Base-by-base conservation (phyloP, 2,888 invertebrate species). In the Hipparchia semele region DNA sequence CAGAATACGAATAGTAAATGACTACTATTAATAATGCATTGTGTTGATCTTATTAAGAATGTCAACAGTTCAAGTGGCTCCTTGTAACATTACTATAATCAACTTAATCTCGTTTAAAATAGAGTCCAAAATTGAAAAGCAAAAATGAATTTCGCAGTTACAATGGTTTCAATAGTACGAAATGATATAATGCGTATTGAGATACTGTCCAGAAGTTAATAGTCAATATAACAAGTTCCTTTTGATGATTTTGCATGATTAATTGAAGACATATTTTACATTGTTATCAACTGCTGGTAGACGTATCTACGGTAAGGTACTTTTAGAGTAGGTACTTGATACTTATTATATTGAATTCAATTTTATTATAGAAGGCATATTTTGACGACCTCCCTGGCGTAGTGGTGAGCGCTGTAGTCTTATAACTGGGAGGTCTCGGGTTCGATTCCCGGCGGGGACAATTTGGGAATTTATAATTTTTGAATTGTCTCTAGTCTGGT, bases 201-300 rank as follows among this genome's bases (percentile, higher is more conserved):
- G 87, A 88, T 87, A 87, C 80, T 84, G 86, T 84, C 82, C 80
- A 77, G 71, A 65, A 84, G 83, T 83, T 85, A 86, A 88, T 87
- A 81, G 79, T 84, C 79, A 82, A 81, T 79, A 77, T 87, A 87
- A 87, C 83, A 80, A 86, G 83, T 82, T 83, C 77, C 80, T 81
- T 82, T 82, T 81, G 74, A 77, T 76, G 68, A 53, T 70, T 67
- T 58, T 33, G 33, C 66, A 45, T 82, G 82, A 84, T 84, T 76
- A 81, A 85, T 84, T 74, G 75, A 46, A 66, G 73, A 66, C 81
- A 82, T 83, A 83, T 83, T 82, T 83, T 77, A 76, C 76, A 45
- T 60, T 60, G 60, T 65, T 71, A 71, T 71, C 60, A 56, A 56
- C 13, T 56, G 46, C 12, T 56, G 45, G 39, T 56, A 45, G 8